Base-by-base conservation (phyloP, 2,797 vertebrate genomes). In the Bovichtus variegatus region DNA sequence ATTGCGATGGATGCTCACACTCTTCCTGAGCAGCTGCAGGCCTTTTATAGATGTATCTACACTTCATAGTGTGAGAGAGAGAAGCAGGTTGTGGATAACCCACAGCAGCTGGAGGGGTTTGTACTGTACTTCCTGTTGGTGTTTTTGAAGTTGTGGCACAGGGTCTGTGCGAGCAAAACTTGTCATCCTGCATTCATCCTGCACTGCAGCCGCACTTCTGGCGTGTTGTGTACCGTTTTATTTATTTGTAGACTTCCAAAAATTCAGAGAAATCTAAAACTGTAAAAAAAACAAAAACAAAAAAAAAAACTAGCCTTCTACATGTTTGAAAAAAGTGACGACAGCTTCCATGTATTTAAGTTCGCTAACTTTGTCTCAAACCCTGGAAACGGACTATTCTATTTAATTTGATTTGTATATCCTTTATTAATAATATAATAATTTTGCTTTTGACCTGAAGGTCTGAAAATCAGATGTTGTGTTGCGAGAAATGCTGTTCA, bases 11-110 rank as follows among this genome's bases (percentile, higher is more conserved):
- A 65, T 47, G 58, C 44, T 76, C 51, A 41, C 36, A 10, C 13
- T 51, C n/a, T 55, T 59, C 54, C 16, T 36, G 63, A 70, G 65
- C 29, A 18, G 76, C 76, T 65, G 53, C 40, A 15, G 19, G 70
- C 67, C 46, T n/a, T n/a, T 31, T 46, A 76, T 70, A 46, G 73
- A 84, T 80, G 11, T 31, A 68, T 76, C 59, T 70, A 0, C 12
- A 18, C 44, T 16, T 61, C 66, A 10, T 66, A 54, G 66, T 0
- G 13, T 21, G 59, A 51, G 10, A 46, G 29, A 68, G 29, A 68
- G 34, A n/a, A 4, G 16, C 40, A 50, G 38, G 4, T 23, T 9
- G 60, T 41, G 74, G 76, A 55, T 43, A 46, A 71, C 13, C 38
- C 51, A 27, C 34, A 29, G 64, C 64, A 61, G 47, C 75, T 71